A percentile compares a stretch with the other conserved stretches of the same genome.
Evolutionary conservation across 2,888 invertebrate species (phyloP).

Genomic region (Cryptocheilus praepositus): DNA sequence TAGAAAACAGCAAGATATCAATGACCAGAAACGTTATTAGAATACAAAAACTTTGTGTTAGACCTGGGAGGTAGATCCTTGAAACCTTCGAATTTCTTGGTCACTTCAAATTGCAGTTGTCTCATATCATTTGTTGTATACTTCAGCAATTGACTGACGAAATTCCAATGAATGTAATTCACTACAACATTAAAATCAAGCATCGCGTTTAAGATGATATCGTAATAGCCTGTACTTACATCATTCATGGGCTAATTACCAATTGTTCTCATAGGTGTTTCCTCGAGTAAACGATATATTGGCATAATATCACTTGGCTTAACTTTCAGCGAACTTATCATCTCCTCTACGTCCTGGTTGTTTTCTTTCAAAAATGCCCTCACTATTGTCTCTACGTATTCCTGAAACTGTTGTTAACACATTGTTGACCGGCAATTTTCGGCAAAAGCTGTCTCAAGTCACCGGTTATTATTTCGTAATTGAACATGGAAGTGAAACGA

Average conservation of each 20-base stretch:
- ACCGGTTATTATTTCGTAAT: no score
- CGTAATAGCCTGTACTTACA: not conserved
- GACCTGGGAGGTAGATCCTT: not conserved
- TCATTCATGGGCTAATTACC: not conserved
- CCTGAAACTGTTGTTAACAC: no score
- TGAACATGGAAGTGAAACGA: no score
- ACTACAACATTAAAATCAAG: conserved; percentile 22
- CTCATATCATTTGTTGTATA: conserved; percentile 31
- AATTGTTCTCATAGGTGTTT: conserved; percentile 2
- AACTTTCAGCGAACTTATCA: no score
- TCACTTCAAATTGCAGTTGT: conserved; percentile 1
- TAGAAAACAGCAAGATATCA: not conserved
- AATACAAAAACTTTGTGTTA: not conserved
- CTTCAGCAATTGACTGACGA: conserved; percentile 35
- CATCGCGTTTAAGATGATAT: not conserved
- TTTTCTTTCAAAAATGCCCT: no score
- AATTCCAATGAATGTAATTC: conserved; percentile 52
- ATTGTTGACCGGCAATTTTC: no score
- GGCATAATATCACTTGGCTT: not conserved
- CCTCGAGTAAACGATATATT: conserved; percentile 29
- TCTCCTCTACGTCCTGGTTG: no score
- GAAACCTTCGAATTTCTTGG: not conserved
- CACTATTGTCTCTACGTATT: no score
- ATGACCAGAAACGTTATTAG: not conserved
- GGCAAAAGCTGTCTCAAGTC: no score